These are phyloP conservation scores for Holothuria glaberrima DNA, from an alignment of 35 echinoderm and acorn worm genomes.

Conservation along the genomic window DNA sequence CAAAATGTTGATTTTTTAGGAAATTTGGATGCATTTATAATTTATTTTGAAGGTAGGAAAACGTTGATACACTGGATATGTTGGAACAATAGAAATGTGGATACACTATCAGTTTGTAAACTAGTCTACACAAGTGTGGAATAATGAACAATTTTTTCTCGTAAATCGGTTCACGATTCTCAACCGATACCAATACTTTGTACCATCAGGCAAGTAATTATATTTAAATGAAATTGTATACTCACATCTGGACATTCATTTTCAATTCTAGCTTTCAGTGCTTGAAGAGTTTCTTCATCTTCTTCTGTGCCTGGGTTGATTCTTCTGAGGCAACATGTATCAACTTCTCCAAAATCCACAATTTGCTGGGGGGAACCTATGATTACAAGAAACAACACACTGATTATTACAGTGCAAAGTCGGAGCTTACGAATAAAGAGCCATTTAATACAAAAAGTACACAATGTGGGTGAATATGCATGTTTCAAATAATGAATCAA, in stretches of 20 bases:
- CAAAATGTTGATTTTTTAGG: no score
- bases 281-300: background rate
- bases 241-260: constrained; percentile 31
- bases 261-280: constrained; percentile 25
- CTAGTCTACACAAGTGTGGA: no score
- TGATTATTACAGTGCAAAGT: background rate
- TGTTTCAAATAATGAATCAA: background rate
- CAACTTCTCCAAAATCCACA: background rate
- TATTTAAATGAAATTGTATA: background rate
- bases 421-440: background rate
- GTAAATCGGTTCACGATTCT: no score
- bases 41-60: no score
- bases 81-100: no score
- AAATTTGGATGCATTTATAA: no score
- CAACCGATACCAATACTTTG: no score
- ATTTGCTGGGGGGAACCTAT: background rate
- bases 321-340: background rate
- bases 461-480: background rate
- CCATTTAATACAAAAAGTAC: background rate
- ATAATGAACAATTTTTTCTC: no score
- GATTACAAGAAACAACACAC: background rate
- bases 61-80: no score
- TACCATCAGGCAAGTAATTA: background rate
- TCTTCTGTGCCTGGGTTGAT: background rate
- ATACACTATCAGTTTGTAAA: no score